A percentile compares a stretch with the other conserved stretches of the same genome.
Evolutionary conservation across 1,140 invertebrate species (phyloP).

Genomic region (Leptinotarsa texana): DNA sequence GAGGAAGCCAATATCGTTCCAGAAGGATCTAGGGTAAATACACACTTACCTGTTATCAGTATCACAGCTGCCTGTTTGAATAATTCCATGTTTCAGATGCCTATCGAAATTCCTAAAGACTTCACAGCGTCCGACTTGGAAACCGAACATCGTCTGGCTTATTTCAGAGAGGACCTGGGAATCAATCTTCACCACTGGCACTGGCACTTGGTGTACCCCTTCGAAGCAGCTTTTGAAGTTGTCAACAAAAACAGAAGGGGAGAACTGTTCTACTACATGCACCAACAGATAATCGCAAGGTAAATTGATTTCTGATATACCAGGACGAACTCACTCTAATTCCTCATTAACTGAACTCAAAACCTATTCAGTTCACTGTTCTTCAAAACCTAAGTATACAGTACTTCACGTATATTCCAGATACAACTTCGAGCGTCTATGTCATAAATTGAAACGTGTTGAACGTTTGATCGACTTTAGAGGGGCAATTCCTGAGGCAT

Average conservation of each 20-base stretch:
- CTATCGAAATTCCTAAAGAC: slow-evolving; percentile 67
- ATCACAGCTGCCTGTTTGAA: slow-evolving; percentile 42
- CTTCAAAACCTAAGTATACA: too few species aligned
- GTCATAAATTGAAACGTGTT: slow-evolving; percentile 64
- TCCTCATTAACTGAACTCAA: too few species aligned
- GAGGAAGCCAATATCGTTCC: slow-evolving; percentile 70
- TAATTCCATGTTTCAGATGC: slow-evolving; percentile 49
- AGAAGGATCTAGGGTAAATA: slow-evolving; percentile 64
- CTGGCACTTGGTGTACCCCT: slow-evolving; percentile 81
- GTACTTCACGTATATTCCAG: slow-evolving; percentile 41
- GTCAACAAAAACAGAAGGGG: slow-evolving; percentile 73
- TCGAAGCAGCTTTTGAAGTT: slow-evolving; percentile 63
- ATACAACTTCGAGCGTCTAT: slow-evolving; percentile 73
- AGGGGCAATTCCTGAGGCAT: slow-evolving; percentile 68
- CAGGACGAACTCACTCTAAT: too few species aligned
- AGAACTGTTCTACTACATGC: slow-evolving; percentile 80
- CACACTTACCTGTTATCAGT: slow-evolving; percentile 16
- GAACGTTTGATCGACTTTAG: slow-evolving; percentile 64
- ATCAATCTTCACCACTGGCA: slow-evolving; percentile 84
- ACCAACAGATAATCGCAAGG: slow-evolving; percentile 71
- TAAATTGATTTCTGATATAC: slow-evolving; percentile 42
- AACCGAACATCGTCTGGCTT: slow-evolving; percentile 67
- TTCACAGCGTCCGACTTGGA: slow-evolving; percentile 70
- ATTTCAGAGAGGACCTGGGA: slow-evolving; percentile 68
- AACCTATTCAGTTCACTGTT: too few species aligned